Conservation (phyloP, 2,797 vertebrate species). For the Scolopax bukidnonensis region DNA sequence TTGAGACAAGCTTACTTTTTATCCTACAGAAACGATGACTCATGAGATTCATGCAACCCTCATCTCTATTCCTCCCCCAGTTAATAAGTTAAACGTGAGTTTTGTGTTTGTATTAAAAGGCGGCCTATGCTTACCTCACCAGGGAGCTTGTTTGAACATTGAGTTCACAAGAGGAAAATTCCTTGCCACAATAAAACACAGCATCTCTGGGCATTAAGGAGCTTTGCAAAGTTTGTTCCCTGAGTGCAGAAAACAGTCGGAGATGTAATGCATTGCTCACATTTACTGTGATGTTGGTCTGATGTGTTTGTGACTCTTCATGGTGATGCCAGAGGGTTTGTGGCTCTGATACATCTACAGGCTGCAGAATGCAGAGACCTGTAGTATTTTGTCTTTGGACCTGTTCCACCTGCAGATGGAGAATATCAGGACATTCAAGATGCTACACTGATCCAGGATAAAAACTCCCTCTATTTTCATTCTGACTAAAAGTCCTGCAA, state of each 20-base stretch:
- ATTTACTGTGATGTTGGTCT: background rate
- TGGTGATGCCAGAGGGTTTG: background rate
- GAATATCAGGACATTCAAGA: background rate
- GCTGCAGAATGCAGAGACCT: background rate
- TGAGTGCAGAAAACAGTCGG: background rate
- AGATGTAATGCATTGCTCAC: background rate
- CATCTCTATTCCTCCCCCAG: constrained; percentile 74
- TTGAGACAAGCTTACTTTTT: constrained; percentile 68
- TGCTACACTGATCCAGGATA: background rate
- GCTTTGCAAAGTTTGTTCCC: background rate
- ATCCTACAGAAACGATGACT: constrained; percentile 72
- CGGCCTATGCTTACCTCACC: constrained; percentile 35
- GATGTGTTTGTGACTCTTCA: background rate
- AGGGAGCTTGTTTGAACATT: constrained; percentile 19
- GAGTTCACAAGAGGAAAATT: constrained; percentile 15
- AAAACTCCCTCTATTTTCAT: background rate
- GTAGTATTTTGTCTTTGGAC: background rate
- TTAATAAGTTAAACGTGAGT: constrained; percentile 73
- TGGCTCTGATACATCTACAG: background rate
- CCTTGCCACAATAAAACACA: background rate
- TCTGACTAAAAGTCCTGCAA: background rate
- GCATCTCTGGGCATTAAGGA: background rate
- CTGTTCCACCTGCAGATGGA: background rate
- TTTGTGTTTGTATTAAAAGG: constrained; percentile 55
- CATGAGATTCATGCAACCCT: constrained; percentile 55